Evolutionary conservation across 2,113 vertebrate species (phyloP).

Genomic region (Pipra filicauda): DNA sequence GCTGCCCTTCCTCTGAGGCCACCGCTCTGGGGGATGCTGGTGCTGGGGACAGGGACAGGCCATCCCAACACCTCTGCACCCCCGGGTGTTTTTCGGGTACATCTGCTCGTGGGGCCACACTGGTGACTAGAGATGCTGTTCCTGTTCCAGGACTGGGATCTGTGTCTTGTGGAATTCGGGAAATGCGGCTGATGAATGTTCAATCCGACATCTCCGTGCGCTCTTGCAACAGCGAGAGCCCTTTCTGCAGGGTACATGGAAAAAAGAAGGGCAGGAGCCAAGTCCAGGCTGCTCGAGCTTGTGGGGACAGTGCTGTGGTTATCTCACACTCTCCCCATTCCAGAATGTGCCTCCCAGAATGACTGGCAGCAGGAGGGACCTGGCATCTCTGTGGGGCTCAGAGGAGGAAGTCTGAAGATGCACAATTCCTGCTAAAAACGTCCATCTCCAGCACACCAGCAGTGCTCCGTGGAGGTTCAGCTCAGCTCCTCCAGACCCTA

Average conservation of each 20-base stretch:
- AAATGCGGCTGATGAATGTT: neutral
- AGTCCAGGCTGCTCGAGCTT: neutral
- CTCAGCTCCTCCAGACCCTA: neutral
- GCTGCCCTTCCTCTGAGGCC: constrained; percentile 55
- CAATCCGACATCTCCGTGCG: neutral
- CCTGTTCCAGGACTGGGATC: neutral
- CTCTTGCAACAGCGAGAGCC: neutral
- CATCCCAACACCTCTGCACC: neutral
- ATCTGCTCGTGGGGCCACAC: neutral
- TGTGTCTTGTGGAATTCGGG: constrained; percentile 21
- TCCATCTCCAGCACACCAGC: neutral
- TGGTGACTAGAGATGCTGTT: neutral
- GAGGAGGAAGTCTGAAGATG: neutral
- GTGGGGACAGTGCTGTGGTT: neutral
- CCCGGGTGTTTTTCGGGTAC: accelerated
- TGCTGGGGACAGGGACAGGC: neutral
- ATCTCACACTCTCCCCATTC: neutral
- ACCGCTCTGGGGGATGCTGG: neutral
- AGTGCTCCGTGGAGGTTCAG: neutral
- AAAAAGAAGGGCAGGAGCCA: neutral
- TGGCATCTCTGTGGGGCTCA: neutral
- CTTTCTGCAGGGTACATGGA: neutral
- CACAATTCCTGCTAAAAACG: accelerated
- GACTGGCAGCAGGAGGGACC: neutral
- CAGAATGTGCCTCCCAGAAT: neutral